phyloP scores from a whole-genome alignment of 2,113 vertebrate species.

The Dolichallabes microphthalmus region DNA sequence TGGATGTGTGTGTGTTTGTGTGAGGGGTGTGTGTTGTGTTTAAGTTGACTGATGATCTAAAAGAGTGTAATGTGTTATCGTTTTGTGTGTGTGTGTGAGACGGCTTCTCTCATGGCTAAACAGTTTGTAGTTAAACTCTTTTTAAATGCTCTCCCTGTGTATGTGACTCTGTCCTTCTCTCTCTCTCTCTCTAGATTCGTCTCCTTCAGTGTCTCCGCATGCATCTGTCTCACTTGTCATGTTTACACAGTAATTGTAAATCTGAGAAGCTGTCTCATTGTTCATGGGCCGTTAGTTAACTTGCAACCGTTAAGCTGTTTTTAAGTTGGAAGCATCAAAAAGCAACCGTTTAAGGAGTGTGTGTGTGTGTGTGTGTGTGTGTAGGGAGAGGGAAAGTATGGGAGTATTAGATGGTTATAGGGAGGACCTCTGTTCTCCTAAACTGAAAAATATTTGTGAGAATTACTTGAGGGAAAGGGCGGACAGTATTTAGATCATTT shows the following conservation, averaged over 20 bases:
- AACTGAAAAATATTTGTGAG: conserved; percentile 47
- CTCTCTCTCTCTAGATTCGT: not conserved
- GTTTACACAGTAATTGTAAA: conserved; percentile 24
- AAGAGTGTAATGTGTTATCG: conserved; percentile 1
- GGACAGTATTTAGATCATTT: conserved; percentile 19
- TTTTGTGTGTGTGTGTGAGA: conserved; percentile 6
- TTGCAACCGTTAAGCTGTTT: conserved; percentile 15
- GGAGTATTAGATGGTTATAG: conserved; percentile 26
- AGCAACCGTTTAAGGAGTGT: not conserved
- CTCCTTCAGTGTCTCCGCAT: not conserved
- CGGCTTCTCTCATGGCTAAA: conserved; percentile 48
- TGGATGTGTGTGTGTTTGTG: conserved; percentile 12
- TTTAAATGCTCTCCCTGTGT: conserved; percentile 6
- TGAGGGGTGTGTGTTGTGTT: conserved; percentile 26
- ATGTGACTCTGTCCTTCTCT: not conserved
- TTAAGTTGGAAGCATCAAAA: conserved; percentile 6
- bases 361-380: conserved; percentile 26
- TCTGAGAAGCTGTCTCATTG: conserved; percentile 5
- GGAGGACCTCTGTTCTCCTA: conserved; percentile 50
- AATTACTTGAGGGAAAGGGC: conserved; percentile 45
- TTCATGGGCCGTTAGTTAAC: not conserved
- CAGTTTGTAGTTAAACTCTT: conserved; percentile 39
- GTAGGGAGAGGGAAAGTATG: not conserved
- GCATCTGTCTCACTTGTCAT: not conserved
- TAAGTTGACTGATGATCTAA: not conserved